Evolutionary conservation across 1,140 invertebrate species (phyloP).

Genomic region (Cotesia vestalis): DNA sequence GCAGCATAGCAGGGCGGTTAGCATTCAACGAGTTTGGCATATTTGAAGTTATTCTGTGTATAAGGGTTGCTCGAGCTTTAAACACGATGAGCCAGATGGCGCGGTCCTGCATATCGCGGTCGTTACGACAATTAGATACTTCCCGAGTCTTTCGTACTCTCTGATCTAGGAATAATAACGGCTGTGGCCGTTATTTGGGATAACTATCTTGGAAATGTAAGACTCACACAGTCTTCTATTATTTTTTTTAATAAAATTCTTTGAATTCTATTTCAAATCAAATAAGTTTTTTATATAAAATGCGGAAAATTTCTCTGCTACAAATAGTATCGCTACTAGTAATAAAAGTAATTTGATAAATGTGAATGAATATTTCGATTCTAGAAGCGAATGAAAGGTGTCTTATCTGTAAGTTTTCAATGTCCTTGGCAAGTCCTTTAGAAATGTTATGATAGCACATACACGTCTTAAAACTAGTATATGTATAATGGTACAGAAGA

Average conservation of each 20-base stretch:
- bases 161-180: conserved; percentile 63
- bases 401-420: conserved; percentile 15
- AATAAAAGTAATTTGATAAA: neutral
- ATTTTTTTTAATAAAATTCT: too few species aligned
- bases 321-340: too few species aligned
- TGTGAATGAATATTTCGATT: neutral
- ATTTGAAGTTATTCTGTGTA: neutral
- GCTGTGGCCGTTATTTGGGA: conserved; percentile 16
- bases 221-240: too few species aligned
- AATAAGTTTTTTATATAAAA: too few species aligned
- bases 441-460: conserved; percentile 5
- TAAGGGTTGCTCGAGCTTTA: neutral
- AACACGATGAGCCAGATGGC: conserved; percentile 57
- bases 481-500: conserved; percentile 1
- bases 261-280: too few species aligned
- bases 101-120: conserved; percentile 55
- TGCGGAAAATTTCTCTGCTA: too few species aligned
- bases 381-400: neutral
- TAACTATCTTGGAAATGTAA: neutral
- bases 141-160: conserved; percentile 35
- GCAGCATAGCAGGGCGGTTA: neutral
- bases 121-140: conserved; percentile 58
- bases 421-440: conserved; percentile 31
- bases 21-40: conserved; percentile 11
- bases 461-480: neutral